Percentiles rank a stretch among this genome's conserved stretches.
phyloP scores from a whole-genome alignment of 2,888 invertebrate genomes.

The Ernsta delagoae region DNA sequence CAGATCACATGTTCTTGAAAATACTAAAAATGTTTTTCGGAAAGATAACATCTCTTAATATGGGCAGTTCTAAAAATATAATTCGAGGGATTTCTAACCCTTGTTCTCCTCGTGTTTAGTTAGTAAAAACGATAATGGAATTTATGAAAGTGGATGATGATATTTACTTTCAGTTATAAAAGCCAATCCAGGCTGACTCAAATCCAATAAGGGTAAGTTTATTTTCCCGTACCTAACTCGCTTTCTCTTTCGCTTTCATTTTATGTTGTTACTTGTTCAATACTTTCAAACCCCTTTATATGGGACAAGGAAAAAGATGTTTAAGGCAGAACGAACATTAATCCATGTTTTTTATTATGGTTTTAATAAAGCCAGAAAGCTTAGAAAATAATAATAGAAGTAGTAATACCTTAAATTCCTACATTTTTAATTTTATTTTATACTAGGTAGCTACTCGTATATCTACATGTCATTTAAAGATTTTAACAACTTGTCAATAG shows the following conservation, averaged over 20 bases:
- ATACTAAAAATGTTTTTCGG: neutral
- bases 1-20: neutral
- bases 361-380: too few species aligned
- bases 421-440: too few species aligned
- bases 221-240: neutral
- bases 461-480: too few species aligned
- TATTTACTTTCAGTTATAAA: slow-evolving; percentile 7
- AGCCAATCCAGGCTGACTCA: slow-evolving; percentile 1
- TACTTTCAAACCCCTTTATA: slow-evolving; percentile 4
- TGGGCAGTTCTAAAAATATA: neutral
- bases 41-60: too few species aligned
- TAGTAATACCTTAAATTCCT: too few species aligned
- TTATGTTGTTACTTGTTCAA: slow-evolving; percentile 1
- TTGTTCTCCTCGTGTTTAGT: neutral
- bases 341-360: neutral
- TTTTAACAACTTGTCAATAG: too few species aligned
- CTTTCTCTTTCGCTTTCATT: neutral
- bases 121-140: slow-evolving; percentile 1
- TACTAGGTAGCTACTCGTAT: too few species aligned
- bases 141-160: neutral
- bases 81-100: neutral
- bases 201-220: slow-evolving; percentile 2
- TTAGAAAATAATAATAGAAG: too few species aligned
- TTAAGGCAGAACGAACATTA: neutral
- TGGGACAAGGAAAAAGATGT: neutral